Base-by-base conservation (phyloP, 2,797 vertebrate genomes). In the Ispidina lecontei region DNA sequence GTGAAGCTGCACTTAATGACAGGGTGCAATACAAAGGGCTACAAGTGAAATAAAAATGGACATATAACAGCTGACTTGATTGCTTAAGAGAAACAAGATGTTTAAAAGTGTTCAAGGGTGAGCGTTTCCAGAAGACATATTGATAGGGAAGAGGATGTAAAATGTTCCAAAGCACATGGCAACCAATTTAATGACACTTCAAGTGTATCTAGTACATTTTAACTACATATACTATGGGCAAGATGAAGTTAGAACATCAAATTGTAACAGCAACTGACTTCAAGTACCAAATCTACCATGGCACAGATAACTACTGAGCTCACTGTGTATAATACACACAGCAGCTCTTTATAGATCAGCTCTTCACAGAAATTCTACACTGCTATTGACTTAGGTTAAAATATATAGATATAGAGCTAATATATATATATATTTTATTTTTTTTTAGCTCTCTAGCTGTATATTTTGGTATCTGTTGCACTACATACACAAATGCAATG, bases 21-120 rank as follows among this genome's bases (percentile, higher is more conserved):
- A 89, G 78, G 56, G 84, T 90, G 58, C 29, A 71, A 84, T 47
- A 76, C 74, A 93, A 95, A 96, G 78, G 86, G 87, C 87, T 71
- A 55, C 12, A 60, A 49, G 78, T 68, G 71, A 91, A 89, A 87
- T 84, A 89, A 95, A 94, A 94, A 87, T 43, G 62, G 86, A 84
- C 74, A 80, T 76, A 35, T 58, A 87, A 90, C 69, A 72, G 83
- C 33, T 84, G 88, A 78, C 83, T 73, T 28, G 47, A 92, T 20
- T 47, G 80, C 63, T 86, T 92, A 90, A 88, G 62, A 91, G 83
- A 90, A 95, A 78, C 63, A 84, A 82, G 77, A 49, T 29, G 64
- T 70, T 88, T 76, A 49, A 86, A 89, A 49, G 64, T 20, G 77
- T 79, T 72, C 86, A 86, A 60, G 74, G 88, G 91, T 82, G 60